Percentiles rank a stretch among this genome's conserved stretches.
phyloP scores from a whole-genome alignment of 2,113 vertebrate species.

The Epinephelus lanceolatus region DNA sequence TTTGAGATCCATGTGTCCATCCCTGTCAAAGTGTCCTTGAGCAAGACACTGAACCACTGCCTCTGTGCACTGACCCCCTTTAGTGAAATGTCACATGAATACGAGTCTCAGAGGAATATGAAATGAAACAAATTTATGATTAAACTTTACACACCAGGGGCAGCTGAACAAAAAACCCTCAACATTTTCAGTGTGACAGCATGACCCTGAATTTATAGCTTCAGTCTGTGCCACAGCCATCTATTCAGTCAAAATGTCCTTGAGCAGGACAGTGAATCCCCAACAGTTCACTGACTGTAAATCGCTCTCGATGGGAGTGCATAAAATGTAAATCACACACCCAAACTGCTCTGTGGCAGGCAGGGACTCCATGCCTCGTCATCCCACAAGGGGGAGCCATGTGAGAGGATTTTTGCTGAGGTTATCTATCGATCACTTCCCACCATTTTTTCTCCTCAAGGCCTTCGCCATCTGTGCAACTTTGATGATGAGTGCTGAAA shows the following conservation, averaged over 20 bases:
- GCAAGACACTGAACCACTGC: constrained; percentile 22
- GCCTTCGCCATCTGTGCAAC: constrained; percentile 63
- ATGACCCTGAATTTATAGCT: constrained; percentile 52
- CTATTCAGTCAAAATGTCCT: constrained; percentile 61
- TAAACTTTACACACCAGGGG: constrained; percentile 44
- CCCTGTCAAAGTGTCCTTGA: constrained; percentile 63
- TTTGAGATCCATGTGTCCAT: constrained; percentile 40
- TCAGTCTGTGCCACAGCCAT: constrained; percentile 29
- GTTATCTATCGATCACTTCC: constrained; percentile 62
- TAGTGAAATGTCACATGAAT: constrained; percentile 25
- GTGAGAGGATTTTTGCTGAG: constrained; percentile 50
- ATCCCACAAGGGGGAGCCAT: constrained; percentile 74
- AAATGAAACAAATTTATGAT: constrained; percentile 57
- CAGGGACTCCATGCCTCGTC: constrained; percentile 8
- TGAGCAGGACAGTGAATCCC: constrained; percentile 64
- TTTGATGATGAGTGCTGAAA: constrained; percentile 41
- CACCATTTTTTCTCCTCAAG: constrained; percentile 39
- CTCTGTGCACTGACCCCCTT: constrained; percentile 34
- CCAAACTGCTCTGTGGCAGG: constrained; percentile 20
- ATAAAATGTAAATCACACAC: constrained; percentile 55
- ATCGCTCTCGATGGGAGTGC: constrained; percentile 23
- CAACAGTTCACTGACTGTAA: constrained; percentile 62
- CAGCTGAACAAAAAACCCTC: constrained; percentile 10
- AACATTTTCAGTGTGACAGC: constrained; percentile 25
- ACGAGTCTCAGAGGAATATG: constrained; percentile 18